Percentiles rank a stretch among this genome's conserved stretches.
Conservation (phyloP, 1,140 invertebrate genomes). For the Aphis craccivora region DNA sequence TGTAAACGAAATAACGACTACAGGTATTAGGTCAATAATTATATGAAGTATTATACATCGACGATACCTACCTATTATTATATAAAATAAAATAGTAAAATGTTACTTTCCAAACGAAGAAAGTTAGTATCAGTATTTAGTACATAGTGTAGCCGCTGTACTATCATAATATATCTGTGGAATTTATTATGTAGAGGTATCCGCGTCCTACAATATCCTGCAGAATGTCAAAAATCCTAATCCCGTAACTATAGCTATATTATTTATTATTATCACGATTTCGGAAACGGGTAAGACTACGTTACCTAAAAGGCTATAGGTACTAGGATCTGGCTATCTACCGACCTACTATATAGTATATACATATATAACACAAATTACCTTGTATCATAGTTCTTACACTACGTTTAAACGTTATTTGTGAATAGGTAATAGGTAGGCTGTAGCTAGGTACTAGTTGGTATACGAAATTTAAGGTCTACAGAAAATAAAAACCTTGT, state of each 20-base stretch:
- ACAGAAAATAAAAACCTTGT: not conserved
- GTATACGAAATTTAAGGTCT: not conserved
- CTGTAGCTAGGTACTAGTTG: no score
- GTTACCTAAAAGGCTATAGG: not conserved
- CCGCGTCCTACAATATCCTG: not conserved
- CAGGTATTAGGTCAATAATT: not conserved
- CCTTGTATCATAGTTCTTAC: not conserved
- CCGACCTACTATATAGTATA: no score
- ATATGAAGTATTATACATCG: not conserved
- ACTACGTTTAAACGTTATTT: not conserved
- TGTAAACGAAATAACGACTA: not conserved
- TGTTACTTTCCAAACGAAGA: not conserved
- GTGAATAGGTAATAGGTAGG: not conserved
- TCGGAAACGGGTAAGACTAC: not conserved
- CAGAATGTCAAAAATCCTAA: not conserved
- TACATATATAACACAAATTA: not conserved
- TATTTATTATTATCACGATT: not conserved
- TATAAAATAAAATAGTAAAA: not conserved
- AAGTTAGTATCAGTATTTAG: no score
- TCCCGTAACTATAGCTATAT: not conserved
- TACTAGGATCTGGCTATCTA: not conserved
- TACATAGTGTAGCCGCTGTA: not conserved
- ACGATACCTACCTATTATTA: not conserved
- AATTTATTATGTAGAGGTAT: not conserved
- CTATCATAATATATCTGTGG: not conserved